Conservation (phyloP, 2,797 vertebrate genomes). For the Rhynchonycteris naso region DNA sequence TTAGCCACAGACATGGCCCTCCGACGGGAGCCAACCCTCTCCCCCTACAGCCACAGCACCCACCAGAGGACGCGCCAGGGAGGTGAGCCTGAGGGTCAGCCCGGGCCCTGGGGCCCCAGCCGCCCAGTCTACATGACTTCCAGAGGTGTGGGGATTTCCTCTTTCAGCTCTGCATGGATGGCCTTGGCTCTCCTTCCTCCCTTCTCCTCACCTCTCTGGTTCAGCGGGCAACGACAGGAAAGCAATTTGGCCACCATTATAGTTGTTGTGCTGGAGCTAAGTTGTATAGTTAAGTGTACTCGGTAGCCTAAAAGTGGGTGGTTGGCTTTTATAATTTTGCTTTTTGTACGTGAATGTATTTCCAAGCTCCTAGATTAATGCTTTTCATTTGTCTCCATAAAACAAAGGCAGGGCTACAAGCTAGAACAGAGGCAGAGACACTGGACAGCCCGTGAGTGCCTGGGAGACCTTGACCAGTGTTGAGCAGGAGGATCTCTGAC, state of each 20-base stretch:
- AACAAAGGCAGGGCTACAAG: not conserved
- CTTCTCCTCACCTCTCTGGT: not conserved
- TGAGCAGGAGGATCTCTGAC: not conserved
- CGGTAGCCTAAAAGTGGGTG: not conserved
- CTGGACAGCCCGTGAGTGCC: not conserved
- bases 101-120: not conserved
- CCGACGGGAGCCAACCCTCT: conserved; percentile 39
- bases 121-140: not conserved
- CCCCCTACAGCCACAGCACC: conserved; percentile 63
- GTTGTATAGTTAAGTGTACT: not conserved
- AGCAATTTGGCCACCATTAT: not conserved
- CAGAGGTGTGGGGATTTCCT: conserved; percentile 40
- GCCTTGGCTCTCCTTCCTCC: not conserved
- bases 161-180: not conserved
- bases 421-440: not conserved
- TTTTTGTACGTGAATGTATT: not conserved
- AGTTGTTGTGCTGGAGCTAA: not conserved
- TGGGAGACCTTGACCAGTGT: not conserved
- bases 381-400: conserved; percentile 22
- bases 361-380: not conserved
- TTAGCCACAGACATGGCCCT: conserved; percentile 69
- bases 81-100: conserved; percentile 68
- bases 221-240: not conserved
- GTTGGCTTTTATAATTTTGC: not conserved
- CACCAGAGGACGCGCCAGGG: conserved; percentile 72